These are phyloP conservation scores for Lampris incognitus DNA, from an alignment of 2,113 vertebrate genomes.

Conservation along the genomic window DNA sequence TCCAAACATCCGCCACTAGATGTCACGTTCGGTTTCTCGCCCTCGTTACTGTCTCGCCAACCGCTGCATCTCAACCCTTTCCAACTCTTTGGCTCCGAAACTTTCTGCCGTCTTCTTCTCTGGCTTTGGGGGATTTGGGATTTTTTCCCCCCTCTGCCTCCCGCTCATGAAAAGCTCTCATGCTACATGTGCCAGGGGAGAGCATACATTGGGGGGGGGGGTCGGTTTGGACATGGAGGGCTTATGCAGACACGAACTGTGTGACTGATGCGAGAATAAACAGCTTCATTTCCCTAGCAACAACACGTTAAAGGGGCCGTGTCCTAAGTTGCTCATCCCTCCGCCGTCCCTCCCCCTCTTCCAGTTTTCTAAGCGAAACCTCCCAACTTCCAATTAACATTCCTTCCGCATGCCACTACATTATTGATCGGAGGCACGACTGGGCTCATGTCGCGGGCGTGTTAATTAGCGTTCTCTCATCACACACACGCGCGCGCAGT, in stretches of 20 bases:
- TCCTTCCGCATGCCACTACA: slow-evolving; percentile 18
- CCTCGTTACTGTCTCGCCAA: not conserved
- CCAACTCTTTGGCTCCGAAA: slow-evolving; percentile 33
- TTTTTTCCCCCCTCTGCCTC: not conserved
- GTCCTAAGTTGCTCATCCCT: slow-evolving; percentile 34
- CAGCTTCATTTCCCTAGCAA: slow-evolving; percentile 82
- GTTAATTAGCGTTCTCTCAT: slow-evolving; percentile 9
- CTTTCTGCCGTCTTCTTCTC: slow-evolving; percentile 37
- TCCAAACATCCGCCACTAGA: slow-evolving; percentile 60
- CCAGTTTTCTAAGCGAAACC: slow-evolving; percentile 18
- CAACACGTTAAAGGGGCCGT: slow-evolving; percentile 80
- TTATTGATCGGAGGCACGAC: slow-evolving; percentile 35
- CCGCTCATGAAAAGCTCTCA: not conserved
- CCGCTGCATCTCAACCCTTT: not conserved
- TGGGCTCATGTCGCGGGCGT: slow-evolving; percentile 20
- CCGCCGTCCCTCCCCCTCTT: slow-evolving; percentile 38
- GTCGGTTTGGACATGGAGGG: slow-evolving; percentile 22
- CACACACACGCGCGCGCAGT: not conserved
- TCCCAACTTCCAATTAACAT: slow-evolving; percentile 13
- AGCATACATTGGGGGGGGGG: not conserved
- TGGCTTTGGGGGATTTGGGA: not conserved
- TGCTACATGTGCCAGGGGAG: not conserved
- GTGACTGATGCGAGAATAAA: slow-evolving; percentile 70
- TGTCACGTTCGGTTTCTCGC: slow-evolving; percentile 61
- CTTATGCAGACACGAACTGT: slow-evolving; percentile 51